Evolutionary conservation across 2,797 vertebrate genomes (phyloP).

Genomic region (Rhynchotus rufescens): DNA sequence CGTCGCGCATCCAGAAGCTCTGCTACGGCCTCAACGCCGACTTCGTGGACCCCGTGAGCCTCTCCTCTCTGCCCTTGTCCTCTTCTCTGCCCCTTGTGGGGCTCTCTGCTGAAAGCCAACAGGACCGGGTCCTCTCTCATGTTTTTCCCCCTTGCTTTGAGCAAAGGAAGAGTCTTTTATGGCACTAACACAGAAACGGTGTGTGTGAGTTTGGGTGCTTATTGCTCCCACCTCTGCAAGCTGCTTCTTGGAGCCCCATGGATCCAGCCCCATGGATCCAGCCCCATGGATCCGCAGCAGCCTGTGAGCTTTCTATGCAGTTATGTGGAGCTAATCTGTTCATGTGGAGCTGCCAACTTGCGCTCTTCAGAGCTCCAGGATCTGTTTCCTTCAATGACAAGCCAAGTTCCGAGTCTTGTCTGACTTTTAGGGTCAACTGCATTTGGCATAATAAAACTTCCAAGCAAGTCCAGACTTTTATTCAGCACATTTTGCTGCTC

Average conservation of each 20-base stretch:
- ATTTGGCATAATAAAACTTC: neutral
- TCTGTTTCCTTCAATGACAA: neutral
- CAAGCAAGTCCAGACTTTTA: neutral
- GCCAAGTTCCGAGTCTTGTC: neutral
- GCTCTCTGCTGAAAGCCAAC: neutral
- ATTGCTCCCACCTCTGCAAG: neutral
- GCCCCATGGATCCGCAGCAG: accelerated
- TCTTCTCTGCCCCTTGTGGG: neutral
- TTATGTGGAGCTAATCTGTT: neutral
- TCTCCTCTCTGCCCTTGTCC: neutral
- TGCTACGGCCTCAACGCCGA: constrained; percentile 96
- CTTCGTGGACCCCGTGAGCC: constrained; percentile 95
- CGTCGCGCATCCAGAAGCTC: constrained; percentile 96
- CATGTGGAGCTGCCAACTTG: neutral
- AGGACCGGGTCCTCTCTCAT: accelerated
- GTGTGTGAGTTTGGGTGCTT: accelerated
- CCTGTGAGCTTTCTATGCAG: neutral
- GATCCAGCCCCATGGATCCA: accelerated
- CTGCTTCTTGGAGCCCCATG: neutral
- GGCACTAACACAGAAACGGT: accelerated
- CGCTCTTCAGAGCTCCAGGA: neutral
- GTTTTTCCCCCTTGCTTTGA: neutral
- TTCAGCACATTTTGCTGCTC: neutral
- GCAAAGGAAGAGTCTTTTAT: neutral
- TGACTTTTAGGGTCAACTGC: neutral